These are phyloP conservation scores for Scophthalmus maximus DNA, from an alignment of 2,113 vertebrate genomes.

Conservation along the genomic window DNA sequence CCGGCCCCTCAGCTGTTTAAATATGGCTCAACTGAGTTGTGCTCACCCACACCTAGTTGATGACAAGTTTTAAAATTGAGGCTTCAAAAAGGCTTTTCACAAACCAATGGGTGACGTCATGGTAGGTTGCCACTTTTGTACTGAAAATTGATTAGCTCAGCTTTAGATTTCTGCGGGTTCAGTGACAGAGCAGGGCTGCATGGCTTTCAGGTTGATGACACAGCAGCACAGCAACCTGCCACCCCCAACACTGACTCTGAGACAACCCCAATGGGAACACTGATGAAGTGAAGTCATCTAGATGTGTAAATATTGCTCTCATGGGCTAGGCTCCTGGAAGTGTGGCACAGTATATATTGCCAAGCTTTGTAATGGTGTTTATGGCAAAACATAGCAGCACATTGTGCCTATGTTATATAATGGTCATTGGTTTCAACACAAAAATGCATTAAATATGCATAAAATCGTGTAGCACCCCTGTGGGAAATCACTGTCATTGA, in stretches of 20 bases:
- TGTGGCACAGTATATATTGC: background rate
- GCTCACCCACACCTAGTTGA: too few relatives aligned
- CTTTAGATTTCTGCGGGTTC: too few relatives aligned
- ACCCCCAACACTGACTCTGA: background rate
- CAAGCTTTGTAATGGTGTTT: background rate
- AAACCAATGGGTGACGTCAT: too few relatives aligned
- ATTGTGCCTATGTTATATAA: background rate
- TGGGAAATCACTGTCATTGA: constrained; percentile 13
- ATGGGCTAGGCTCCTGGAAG: background rate
- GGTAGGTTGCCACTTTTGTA: too few relatives aligned
- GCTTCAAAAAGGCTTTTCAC: too few relatives aligned
- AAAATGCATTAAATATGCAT: constrained; percentile 38
- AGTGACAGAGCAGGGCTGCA: too few relatives aligned
- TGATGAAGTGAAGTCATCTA: background rate
- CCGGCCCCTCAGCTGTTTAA: too few relatives aligned
- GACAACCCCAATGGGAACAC: background rate
- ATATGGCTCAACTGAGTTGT: too few relatives aligned
- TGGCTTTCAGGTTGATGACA: background rate
- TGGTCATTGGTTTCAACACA: constrained; percentile 3
- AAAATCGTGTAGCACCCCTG: background rate
- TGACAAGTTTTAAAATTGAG: too few relatives aligned
- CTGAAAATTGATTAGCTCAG: too few relatives aligned
- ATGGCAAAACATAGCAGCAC: background rate
- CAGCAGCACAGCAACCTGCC: background rate
- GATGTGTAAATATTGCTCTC: background rate